Evolutionary conservation across 92 coral and sea anemone species (phyloP).

Genomic region (Muricea muricata): DNA sequence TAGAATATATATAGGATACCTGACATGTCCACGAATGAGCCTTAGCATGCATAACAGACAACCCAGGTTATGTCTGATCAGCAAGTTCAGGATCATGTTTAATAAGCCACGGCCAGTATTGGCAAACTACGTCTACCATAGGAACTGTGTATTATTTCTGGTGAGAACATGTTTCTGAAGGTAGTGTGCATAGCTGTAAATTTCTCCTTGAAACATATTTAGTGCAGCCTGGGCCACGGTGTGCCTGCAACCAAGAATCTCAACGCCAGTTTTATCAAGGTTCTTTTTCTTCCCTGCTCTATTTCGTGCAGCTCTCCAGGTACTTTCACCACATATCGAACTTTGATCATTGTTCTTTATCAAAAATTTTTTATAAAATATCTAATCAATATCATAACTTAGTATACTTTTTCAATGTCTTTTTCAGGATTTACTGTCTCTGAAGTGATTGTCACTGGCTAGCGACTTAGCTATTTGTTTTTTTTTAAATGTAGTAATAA

Average conservation of each 20-base stretch:
- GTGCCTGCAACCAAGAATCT: constrained; percentile 45
- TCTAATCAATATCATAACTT: no score
- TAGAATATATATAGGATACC: no score
- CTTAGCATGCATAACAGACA: constrained; percentile 75
- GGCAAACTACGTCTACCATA: constrained; percentile 62
- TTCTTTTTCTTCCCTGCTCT: constrained; percentile 33
- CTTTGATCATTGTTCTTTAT: background rate
- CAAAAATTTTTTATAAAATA: no score
- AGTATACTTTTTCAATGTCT: no score
- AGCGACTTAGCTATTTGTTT: no score
- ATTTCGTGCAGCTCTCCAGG: constrained; percentile 57
- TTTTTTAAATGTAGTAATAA: no score
- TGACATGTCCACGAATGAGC: constrained; percentile 86
- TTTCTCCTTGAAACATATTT: constrained; percentile 38
- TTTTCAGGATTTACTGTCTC: no score
- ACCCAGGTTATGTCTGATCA: constrained; percentile 70
- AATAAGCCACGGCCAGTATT: constrained; percentile 77
- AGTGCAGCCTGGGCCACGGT: constrained; percentile 36
- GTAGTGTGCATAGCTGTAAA: constrained; percentile 44
- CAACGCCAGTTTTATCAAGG: constrained; percentile 34
- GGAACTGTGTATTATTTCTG: background rate
- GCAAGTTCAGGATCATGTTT: constrained; percentile 35
- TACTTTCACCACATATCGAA: constrained; percentile 55
- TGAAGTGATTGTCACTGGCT: no score
- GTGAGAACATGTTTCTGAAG: constrained; percentile 1